A percentile compares a stretch with the other conserved stretches of the same genome.
Evolutionary conservation across 1,140 invertebrate genomes (phyloP).

Genomic region (Scaptomyza hsui): DNA sequence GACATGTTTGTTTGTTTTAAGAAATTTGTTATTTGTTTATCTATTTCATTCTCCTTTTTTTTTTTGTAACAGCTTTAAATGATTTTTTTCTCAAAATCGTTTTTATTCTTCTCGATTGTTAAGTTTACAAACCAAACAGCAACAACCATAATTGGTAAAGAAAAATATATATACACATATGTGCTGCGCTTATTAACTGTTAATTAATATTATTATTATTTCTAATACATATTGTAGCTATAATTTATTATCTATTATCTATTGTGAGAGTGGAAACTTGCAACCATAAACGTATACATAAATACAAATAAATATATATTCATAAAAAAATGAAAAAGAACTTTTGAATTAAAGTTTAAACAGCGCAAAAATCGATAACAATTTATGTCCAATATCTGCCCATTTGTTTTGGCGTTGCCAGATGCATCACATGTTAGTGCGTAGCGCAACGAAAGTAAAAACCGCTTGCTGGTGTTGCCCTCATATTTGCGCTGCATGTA

Average conservation of each 20-base stretch:
- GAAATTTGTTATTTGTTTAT: conserved; percentile 32
- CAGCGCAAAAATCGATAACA: conserved; percentile 17
- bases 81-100: conserved; percentile 13
- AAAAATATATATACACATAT: conserved; percentile 23
- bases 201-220: conserved; percentile 75
- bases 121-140: conserved; percentile 33
- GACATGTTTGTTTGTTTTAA: conserved; percentile 29
- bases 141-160: background rate
- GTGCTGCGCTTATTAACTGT: conserved; percentile 71
- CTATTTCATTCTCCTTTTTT: background rate
- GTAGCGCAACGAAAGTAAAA: conserved; percentile 4
- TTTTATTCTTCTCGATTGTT: conserved; percentile 40
- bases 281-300: conserved; percentile 47
- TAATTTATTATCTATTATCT: conserved; percentile 72
- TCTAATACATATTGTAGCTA: conserved; percentile 62
- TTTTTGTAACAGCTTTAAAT: background rate
- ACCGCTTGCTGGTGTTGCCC: conserved; percentile 12
- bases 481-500: background rate
- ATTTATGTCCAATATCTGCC: conserved; percentile 5
- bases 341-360: conserved; percentile 13
- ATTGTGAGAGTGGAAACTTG: conserved; percentile 62
- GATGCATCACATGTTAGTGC: conserved; percentile 3
- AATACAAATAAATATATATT: conserved; percentile 49
- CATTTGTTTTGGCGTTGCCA: conserved; percentile 27
- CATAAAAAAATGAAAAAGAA: conserved; percentile 34